These are phyloP conservation scores for Perodicticus potto DNA, from an alignment of 2,797 vertebrate species.

Conservation along the genomic window DNA sequence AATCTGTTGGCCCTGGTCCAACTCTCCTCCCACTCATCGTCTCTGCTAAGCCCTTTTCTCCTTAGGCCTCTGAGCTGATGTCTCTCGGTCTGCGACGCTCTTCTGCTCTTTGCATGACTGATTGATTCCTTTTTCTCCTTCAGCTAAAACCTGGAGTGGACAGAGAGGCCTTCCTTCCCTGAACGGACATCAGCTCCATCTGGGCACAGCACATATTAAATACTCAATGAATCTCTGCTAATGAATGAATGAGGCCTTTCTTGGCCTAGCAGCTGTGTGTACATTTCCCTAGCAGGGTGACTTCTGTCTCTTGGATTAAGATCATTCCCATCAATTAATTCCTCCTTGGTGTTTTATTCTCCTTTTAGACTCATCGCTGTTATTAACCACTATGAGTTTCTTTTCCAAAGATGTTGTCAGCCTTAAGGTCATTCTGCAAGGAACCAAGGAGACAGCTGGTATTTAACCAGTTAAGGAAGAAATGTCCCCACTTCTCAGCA, in stretches of 20 bases:
- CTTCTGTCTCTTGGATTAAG: neutral
- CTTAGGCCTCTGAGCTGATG: neutral
- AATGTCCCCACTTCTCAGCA: neutral
- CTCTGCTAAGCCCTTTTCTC: neutral
- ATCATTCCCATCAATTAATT: neutral
- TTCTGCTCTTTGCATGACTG: neutral
- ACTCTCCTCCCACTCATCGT: neutral
- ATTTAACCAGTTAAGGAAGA: slow-evolving; percentile 19
- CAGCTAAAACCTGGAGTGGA: too few species aligned
- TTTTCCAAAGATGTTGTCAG: slow-evolving; percentile 39
- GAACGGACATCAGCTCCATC: neutral
- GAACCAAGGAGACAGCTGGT: neutral
- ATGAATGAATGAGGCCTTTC: neutral
- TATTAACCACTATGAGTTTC: neutral
- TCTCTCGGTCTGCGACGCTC: neutral
- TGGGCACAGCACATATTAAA: neutral
- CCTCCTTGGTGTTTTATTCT: neutral
- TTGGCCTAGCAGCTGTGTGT: neutral
- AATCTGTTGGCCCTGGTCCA: rapidly evolving
- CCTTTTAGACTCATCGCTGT: neutral
- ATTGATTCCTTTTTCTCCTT: neutral
- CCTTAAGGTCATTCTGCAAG: neutral
- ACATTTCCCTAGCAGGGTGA: neutral
- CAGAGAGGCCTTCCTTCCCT: neutral
- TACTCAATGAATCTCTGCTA: neutral